Conservation (phyloP, 2,113 vertebrate genomes). For the Dipodomys spectabilis region DNA sequence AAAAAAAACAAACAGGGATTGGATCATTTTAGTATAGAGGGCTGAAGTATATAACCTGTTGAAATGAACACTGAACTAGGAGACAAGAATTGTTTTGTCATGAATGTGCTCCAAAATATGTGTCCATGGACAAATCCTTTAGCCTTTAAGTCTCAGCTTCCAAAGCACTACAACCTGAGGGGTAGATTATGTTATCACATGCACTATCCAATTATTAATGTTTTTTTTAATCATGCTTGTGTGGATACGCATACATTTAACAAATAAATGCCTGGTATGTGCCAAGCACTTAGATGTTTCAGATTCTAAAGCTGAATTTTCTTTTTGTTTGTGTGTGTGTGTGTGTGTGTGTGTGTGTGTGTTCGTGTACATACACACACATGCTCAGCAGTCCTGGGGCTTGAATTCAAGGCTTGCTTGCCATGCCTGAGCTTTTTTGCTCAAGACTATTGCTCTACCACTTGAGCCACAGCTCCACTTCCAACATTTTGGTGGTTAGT, state of each 20-base stretch:
- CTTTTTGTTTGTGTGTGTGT: background rate
- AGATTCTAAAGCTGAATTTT: constrained; percentile 41
- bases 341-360: no score
- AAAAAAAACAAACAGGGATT: background rate
- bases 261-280: background rate
- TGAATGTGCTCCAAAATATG: constrained; percentile 57
- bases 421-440: no score
- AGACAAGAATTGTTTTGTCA: constrained; percentile 58
- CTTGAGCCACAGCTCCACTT: no score
- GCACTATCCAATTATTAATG: background rate
- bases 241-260: constrained; percentile 8
- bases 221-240: background rate
- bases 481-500: no score
- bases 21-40: constrained; percentile 43
- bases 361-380: no score
- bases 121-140: constrained; percentile 42
- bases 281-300: constrained; percentile 1
- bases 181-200: constrained; percentile 13
- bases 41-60: constrained; percentile 53
- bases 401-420: no score
- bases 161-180: constrained; percentile 20
- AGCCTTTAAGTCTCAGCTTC: constrained; percentile 33
- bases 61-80: constrained; percentile 33
- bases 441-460: no score
- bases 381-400: background rate